Evolutionary conservation across 1,140 invertebrate genomes (phyloP).

Genomic region (Ips typographus): DNA sequence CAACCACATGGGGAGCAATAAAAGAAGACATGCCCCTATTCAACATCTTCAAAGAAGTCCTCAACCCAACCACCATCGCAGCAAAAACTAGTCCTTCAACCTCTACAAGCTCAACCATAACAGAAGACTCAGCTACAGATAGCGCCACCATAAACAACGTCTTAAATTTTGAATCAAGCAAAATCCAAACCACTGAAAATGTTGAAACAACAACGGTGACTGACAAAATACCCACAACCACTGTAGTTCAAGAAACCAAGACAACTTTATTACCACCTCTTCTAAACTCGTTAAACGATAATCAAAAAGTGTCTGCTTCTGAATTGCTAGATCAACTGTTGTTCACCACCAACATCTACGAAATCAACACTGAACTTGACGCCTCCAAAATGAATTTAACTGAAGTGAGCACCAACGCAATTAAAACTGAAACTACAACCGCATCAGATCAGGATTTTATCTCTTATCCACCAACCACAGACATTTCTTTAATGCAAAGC

Average conservation of each 20-base stretch:
- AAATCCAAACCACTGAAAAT: not conserved
- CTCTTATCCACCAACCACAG: constrained; percentile 25
- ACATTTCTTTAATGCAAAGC: constrained; percentile 40
- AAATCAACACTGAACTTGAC: constrained; percentile 44
- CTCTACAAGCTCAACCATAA: too few relatives aligned
- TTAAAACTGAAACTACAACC: constrained; percentile 2
- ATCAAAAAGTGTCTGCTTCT: constrained; percentile 32
- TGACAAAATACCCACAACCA: constrained; percentile 10
- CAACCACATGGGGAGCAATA: constrained; percentile 13
- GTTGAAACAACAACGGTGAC: not conserved
- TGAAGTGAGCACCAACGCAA: not conserved
- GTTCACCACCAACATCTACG: constrained; percentile 46
- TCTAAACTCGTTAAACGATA: constrained; percentile 19
- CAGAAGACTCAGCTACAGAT: constrained; percentile 1
- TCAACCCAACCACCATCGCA: not conserved
- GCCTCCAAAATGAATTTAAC: constrained; percentile 8
- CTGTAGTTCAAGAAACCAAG: not conserved
- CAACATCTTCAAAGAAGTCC: constrained; percentile 19
- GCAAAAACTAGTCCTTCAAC: not conserved
- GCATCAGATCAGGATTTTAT: constrained; percentile 24
- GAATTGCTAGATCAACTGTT: constrained; percentile 40
- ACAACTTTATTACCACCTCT: constrained; percentile 23
- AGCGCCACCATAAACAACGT: constrained; percentile 1
- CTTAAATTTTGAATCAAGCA: constrained; percentile 4
- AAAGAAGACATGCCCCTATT: constrained; percentile 7